Evolutionary conservation across 1,140 invertebrate species (phyloP).

Genomic region (Solenopsis fugax): DNA sequence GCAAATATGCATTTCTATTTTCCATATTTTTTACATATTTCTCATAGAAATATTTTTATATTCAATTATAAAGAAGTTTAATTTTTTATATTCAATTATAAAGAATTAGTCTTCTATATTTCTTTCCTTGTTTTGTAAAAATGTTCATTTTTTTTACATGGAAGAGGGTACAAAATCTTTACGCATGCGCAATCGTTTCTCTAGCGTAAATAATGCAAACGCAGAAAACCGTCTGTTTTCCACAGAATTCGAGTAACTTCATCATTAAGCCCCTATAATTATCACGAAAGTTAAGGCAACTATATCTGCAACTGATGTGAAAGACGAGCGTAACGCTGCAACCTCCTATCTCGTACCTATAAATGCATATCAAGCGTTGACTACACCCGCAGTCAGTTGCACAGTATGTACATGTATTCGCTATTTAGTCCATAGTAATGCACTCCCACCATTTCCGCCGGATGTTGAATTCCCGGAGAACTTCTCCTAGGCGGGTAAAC

Average conservation of each 20-base stretch:
- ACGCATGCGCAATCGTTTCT: not conserved
- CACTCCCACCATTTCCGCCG: conserved; percentile 67
- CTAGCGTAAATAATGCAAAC: not conserved
- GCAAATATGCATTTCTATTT: not conserved
- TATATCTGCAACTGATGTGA: conserved; percentile 71
- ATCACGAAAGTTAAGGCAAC: conserved; percentile 49
- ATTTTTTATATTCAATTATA: not conserved
- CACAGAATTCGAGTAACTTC: not conserved
- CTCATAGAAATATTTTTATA: not conserved
- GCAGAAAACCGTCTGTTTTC: conserved; percentile 29
- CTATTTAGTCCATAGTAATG: conserved; percentile 15
- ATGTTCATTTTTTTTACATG: not conserved
- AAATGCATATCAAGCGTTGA: not conserved
- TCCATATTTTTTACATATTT: not conserved
- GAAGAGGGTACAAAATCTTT: not conserved
- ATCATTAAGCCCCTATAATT: conserved; percentile 56
- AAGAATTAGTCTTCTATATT: not conserved
- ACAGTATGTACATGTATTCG: not conserved
- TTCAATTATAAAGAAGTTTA: not conserved
- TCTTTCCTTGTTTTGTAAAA: not conserved
- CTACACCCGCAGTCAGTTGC: not conserved
- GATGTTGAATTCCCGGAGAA: conserved; percentile 63
- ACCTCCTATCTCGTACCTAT: not conserved
- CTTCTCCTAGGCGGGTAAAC: conserved; percentile 39
- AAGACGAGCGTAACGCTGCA: conserved; percentile 57